Base-by-base conservation (phyloP, 2,113 vertebrate species). In the Ellobius talpinus region DNA sequence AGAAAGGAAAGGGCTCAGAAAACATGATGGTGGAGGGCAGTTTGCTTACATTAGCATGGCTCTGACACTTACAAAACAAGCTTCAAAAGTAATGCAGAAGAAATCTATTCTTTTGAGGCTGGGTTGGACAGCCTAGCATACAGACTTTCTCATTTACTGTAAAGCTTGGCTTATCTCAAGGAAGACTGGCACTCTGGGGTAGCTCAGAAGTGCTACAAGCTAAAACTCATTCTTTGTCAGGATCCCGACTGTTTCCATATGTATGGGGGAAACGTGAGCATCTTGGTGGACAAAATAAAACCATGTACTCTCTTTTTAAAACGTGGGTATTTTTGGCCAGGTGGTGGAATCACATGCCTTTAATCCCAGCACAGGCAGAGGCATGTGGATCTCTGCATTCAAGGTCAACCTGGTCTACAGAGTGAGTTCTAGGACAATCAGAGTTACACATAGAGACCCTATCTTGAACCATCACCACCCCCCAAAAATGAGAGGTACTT, bases 251-350 rank as follows among this genome's bases (percentile, higher is more conserved):
- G 14, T 13, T 55, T 86, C 61, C 87, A 66, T 45, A 19, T 70
- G 39, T 77, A 61, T 78, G 19, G 19, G 8, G 16, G 77, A 79
- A 96, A 82, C n/a, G 36, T 76, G 76, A 36, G 39, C 52, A 78
- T 81, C 26, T 50, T 91, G 33, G 13, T 68, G 52, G 87, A 45
- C 21, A 87, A 96, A 89, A 94, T n/a, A 77, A 91, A 91, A 81
- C 50, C 36, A 87, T n/a, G 70, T 39, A 24, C 23, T 42, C 7
- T 21, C 63, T 70, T 90, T 63, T 76, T 45, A 77, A 65, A 65
- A n/a, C 3, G 12, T 33, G 45, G 55, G 17, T 61, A 78, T 65
- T 50, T 96, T 73, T 11, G 31, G 50, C 17, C 78, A 82, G 17
- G 23, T 33, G 29, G 33, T 70, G 68, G 19, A 21, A 36, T 72